Conservation (phyloP, 1,140 invertebrate genomes). For the Diplogasteroides magnus region DNA sequence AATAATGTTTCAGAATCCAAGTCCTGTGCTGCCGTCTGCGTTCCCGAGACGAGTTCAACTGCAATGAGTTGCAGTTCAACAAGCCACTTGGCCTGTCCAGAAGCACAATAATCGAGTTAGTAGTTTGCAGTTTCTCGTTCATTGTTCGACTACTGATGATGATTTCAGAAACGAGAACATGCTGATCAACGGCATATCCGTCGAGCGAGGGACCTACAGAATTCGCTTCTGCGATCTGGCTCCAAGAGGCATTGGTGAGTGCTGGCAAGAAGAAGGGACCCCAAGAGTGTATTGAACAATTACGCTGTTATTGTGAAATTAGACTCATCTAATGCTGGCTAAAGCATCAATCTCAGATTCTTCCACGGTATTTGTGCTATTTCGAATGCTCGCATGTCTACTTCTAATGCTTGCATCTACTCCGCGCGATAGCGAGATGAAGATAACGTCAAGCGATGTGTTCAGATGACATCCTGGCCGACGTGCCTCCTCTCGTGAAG, state of each 20-base stretch:
- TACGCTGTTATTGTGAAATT: too few relatives aligned
- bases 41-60: constrained; percentile 45
- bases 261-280: too few relatives aligned
- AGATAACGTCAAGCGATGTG: not conserved
- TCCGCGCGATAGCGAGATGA: too few relatives aligned
- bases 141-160: not conserved
- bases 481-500: constrained; percentile 9
- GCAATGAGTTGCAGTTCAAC: constrained; percentile 38
- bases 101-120: constrained; percentile 45
- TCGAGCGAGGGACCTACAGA: constrained; percentile 26
- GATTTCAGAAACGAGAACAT: constrained; percentile 25
- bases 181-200: constrained; percentile 28
- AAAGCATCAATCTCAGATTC: too few relatives aligned
- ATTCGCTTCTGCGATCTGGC: constrained; percentile 34
- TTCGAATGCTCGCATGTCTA: not conserved
- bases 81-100: constrained; percentile 45
- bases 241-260: constrained; percentile 27
- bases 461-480: constrained; percentile 4
- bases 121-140: not conserved
- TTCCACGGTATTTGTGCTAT: not conserved
- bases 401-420: not conserved
- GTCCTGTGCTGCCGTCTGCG: constrained; percentile 45
- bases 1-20: constrained; percentile 47
- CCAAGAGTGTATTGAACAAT: too few relatives aligned
- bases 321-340: too few relatives aligned